Conservation (phyloP, 1,140 invertebrate species). For the Eubasilissa regina region DNA sequence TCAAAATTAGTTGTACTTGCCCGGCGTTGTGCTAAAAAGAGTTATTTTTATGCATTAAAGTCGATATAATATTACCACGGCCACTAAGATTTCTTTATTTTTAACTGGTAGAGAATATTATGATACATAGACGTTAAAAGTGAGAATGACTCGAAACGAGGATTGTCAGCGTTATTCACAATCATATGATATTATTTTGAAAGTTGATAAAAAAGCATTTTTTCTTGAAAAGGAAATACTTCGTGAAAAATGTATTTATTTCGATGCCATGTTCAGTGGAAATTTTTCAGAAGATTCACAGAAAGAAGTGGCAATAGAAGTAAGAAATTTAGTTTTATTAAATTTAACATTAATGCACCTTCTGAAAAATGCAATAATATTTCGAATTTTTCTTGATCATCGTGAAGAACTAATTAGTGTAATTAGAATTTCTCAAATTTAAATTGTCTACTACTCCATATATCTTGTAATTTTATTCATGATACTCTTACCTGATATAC, state of each 20-base stretch:
- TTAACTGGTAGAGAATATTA: too few species aligned
- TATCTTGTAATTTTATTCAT: too few species aligned
- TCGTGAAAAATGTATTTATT: constrained; percentile 48
- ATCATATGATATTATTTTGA: constrained; percentile 39
- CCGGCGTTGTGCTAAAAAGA: background rate
- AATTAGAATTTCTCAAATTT: too few species aligned
- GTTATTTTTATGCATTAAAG: background rate
- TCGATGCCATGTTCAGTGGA: constrained; percentile 47
- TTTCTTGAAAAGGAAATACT: constrained; percentile 42
- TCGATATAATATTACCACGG: too few species aligned
- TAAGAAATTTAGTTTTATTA: background rate
- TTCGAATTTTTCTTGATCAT: too few species aligned
- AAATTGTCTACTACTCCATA: too few species aligned
- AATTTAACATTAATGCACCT: too few species aligned
- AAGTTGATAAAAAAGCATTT: constrained; percentile 43
- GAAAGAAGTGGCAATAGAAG: constrained; percentile 46
- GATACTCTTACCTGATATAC: too few species aligned
- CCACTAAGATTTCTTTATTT: too few species aligned
- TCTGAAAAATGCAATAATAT: too few species aligned
- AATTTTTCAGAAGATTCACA: constrained; percentile 40
- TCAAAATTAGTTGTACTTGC: background rate
- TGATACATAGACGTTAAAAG: too few species aligned
- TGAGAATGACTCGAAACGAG: constrained; percentile 13
- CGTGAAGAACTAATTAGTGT: too few species aligned
- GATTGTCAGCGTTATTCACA: constrained; percentile 17